Conservation (phyloP, 2,797 vertebrate genomes). For the Sebastolobus altivelis region DNA sequence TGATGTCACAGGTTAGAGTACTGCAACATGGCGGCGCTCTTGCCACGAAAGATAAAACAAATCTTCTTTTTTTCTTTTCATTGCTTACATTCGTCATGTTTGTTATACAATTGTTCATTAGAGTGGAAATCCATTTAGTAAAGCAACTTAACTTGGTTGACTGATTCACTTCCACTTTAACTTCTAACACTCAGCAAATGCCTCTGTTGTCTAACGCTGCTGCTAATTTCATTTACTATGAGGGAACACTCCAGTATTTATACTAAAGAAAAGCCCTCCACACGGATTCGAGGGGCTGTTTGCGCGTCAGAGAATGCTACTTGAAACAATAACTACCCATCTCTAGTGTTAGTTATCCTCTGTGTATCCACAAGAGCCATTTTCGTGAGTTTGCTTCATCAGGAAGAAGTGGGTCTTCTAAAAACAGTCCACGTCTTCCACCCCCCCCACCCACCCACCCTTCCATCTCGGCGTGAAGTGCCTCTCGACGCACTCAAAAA, state of each 20-base stretch:
- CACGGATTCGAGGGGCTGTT: conserved; percentile 61
- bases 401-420: conserved; percentile 81
- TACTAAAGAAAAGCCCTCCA: conserved; percentile 64
- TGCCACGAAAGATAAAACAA: no score
- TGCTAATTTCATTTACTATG: conserved; percentile 50
- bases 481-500: conserved; percentile 74
- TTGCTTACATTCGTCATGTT: no score
- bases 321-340: conserved; percentile 70
- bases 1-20: no score
- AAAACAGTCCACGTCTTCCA: conserved; percentile 74
- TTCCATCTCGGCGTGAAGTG: conserved; percentile 65
- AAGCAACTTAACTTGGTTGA: no score
- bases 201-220: conserved; percentile 29
- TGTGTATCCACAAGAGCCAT: conserved; percentile 62
- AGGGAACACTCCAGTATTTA: conserved; percentile 55
- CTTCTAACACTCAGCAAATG: conserved; percentile 41
- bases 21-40: no score
- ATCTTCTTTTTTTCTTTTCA: no score
- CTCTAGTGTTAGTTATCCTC: conserved; percentile 75
- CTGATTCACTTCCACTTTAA: conserved; percentile 20
- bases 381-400: conserved; percentile 70
- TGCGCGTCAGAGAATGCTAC: conserved; percentile 72
- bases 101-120: no score
- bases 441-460: conserved; percentile 23
- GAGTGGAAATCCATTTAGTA: no score